A percentile compares a stretch with the other conserved stretches of the same genome.
Conservation (phyloP, 2,888 invertebrate species). For the Chymomyza procnemis region DNA sequence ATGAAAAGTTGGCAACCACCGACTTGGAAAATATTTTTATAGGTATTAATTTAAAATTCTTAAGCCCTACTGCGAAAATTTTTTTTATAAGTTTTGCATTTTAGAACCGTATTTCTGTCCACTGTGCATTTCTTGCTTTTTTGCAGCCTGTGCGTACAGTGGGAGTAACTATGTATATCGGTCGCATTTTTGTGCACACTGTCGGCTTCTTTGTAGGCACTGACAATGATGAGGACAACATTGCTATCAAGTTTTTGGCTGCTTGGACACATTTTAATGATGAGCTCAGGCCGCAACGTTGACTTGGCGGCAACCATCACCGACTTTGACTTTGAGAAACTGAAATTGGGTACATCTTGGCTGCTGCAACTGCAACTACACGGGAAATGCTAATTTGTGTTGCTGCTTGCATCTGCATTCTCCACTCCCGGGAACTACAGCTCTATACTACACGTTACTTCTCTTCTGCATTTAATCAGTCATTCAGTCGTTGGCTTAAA, state of each 20-base stretch:
- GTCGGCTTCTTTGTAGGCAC: constrained; percentile 64
- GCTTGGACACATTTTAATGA: constrained; percentile 69
- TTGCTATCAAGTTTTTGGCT: constrained; percentile 70
- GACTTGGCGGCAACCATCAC: constrained; percentile 1
- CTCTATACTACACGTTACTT: background rate
- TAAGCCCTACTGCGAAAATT: too few relatives aligned
- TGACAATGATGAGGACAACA: constrained; percentile 54
- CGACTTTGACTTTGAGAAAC: constrained; percentile 12
- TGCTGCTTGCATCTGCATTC: constrained; percentile 42
- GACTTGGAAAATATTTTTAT: too few relatives aligned
- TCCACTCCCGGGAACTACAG: background rate
- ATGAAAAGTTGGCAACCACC: too few relatives aligned
- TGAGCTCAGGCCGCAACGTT: constrained; percentile 48
- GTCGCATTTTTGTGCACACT: constrained; percentile 62
- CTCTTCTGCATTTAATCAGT: constrained; percentile 61
- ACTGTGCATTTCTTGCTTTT: background rate
- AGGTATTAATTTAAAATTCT: too few relatives aligned
- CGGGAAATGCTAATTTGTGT: constrained; percentile 72
- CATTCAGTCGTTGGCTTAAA: constrained; percentile 67
- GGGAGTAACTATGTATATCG: constrained; percentile 58
- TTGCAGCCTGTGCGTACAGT: constrained; percentile 30
- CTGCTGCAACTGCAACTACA: constrained; percentile 47
- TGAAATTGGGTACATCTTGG: constrained; percentile 8
- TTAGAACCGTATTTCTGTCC: too few relatives aligned
- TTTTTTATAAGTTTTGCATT: too few relatives aligned